Base-by-base conservation (phyloP, 2,797 vertebrate genomes). In the Microcaecilia unicolor region DNA sequence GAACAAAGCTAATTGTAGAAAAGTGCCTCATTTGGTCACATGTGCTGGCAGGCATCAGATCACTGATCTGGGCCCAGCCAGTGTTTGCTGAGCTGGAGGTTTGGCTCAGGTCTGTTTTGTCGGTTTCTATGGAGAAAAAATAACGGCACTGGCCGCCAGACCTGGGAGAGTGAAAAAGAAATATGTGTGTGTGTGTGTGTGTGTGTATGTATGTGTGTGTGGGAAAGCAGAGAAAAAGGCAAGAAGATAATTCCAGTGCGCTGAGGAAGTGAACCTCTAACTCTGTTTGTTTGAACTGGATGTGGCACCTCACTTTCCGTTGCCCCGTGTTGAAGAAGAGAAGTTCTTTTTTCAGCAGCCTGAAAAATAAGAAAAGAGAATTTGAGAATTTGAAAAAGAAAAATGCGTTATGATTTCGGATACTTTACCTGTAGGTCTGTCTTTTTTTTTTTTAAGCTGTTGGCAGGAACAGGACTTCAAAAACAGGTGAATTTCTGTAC, bases 61-160 rank as follows among this genome's bases (percentile, higher is more conserved):
- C 17, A 24, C 30, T 24, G 47, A 28, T 22, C 55, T 31, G 36
- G 44, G 53, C 64, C 37, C 33, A 43, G 51, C 55, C 56, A 71
- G 67, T 81, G 74, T 87, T 86, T 83, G 76, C 74, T 52, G 76
- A 83, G 80, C 74, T 75, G 41, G 40, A 64, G 78, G 61, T 74
- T n/a, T 81, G 81, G 84, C 84, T 60, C 49, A 34, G 38, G 62
- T 45, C 76, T 93, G 90, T 95, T 94, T 84, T 92, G 90, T 87
- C 87, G 83, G 93, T 97, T 92, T 91, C 92, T 83, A 92, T 93
- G 88, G 92, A 74, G 83, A 86, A 69, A 75, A 89, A 90, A 87
- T 88, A 91, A 81, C 78, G 89, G n/a, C 41, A 4, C 45, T 8
- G 62, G 53, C 61, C 77, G 86, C 86, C 82, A 82, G 76, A 81